Evolutionary conservation across 2,888 invertebrate genomes (phyloP).

Genomic region (Eledona agricola): DNA sequence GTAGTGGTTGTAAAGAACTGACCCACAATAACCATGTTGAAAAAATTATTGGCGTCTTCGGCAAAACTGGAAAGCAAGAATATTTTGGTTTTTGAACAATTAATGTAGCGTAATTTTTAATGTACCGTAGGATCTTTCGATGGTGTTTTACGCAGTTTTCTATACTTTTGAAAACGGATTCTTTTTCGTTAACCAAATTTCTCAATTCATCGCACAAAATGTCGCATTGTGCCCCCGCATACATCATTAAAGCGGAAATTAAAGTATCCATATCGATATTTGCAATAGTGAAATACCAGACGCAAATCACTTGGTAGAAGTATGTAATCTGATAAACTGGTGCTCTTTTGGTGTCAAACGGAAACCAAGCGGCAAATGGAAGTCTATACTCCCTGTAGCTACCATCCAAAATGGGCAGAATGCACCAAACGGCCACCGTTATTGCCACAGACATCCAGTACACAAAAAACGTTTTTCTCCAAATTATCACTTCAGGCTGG

Average conservation of each 20-base stretch:
- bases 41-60: slow-evolving; percentile 7
- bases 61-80: too few species aligned
- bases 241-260: background rate
- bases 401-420: slow-evolving; percentile 1
- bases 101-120: too few species aligned
- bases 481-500: background rate
- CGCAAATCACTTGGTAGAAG: slow-evolving; percentile 4
- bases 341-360: slow-evolving; percentile 3
- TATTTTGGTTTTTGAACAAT: too few species aligned
- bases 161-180: background rate
- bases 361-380: slow-evolving; percentile 11
- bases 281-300: background rate
- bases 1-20: slow-evolving; percentile 12
- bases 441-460: background rate
- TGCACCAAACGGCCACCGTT: background rate
- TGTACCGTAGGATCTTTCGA: background rate
- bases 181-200: background rate
- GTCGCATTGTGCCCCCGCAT: slow-evolving; percentile 1
- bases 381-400: background rate
- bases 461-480: background rate
- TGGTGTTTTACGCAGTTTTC: slow-evolving; percentile 1
- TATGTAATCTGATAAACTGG: slow-evolving; percentile 5
- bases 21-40: slow-evolving; percentile 6
- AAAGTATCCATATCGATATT: slow-evolving; percentile 6
- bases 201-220: slow-evolving; percentile 9